Conservation (phyloP, 2,113 vertebrate species). For the Pseudorasbora parva region DNA sequence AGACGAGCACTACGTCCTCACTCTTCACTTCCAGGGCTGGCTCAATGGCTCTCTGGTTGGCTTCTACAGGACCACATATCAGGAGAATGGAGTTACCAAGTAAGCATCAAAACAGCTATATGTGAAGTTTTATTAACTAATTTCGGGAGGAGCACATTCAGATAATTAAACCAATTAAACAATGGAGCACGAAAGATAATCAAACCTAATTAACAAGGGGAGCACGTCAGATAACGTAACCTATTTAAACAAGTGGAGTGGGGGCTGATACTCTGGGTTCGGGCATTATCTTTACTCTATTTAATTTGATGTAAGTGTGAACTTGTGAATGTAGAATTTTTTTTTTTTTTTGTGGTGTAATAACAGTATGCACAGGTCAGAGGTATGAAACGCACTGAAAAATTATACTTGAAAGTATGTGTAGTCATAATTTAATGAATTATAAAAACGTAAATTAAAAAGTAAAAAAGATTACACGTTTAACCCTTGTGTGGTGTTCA, state of each 20-base stretch:
- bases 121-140: too few species aligned
- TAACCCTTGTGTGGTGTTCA: too few species aligned
- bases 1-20: conserved; percentile 77
- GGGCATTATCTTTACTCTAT: too few species aligned
- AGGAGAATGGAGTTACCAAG: conserved; percentile 78
- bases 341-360: background rate
- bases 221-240: too few species aligned
- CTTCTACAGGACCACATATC: conserved; percentile 92
- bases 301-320: too few species aligned
- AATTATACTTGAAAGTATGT: background rate
- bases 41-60: conserved; percentile 93
- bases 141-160: too few species aligned
- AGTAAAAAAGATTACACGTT: background rate
- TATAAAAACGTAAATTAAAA: background rate
- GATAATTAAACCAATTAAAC: too few species aligned
- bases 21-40: conserved; percentile 87
- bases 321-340: too few species aligned
- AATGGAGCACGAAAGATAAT: too few species aligned
- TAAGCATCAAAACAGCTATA: conserved; percentile 70
- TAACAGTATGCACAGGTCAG: background rate
- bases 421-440: background rate
- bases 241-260: too few species aligned
- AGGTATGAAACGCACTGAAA: background rate
- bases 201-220: too few species aligned
- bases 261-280: too few species aligned